Evolutionary conservation across 2,888 invertebrate genomes (phyloP).

Genomic region (Lomographa bimaculata): DNA sequence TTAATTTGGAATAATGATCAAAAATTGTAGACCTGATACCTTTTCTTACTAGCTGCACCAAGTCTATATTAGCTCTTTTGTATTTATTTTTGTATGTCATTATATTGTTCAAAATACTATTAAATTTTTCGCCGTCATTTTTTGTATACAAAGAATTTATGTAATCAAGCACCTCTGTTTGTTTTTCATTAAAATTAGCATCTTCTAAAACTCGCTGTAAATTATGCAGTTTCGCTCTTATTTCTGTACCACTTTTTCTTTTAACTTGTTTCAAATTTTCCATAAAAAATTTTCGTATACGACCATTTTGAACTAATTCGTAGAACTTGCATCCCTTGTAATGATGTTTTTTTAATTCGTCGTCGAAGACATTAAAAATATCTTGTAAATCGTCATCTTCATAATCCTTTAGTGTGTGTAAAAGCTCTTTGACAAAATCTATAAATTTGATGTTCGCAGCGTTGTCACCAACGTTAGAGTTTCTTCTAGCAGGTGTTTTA

Average conservation of each 20-base stretch:
- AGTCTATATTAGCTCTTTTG: slow-evolving; percentile 31
- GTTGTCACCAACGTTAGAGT: not conserved
- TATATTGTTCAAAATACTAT: slow-evolving; percentile 38
- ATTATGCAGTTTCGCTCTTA: slow-evolving; percentile 35
- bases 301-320: slow-evolving; percentile 38
- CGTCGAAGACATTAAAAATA: slow-evolving; percentile 35
- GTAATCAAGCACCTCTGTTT: slow-evolving; percentile 36
- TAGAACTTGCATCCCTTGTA: slow-evolving; percentile 45
- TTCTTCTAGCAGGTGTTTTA: slow-evolving; percentile 10
- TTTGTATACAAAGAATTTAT: slow-evolving; percentile 48
- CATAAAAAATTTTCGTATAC: slow-evolving; percentile 37
- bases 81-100: slow-evolving; percentile 37
- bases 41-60: slow-evolving; percentile 38
- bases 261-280: slow-evolving; percentile 37
- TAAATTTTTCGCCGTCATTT: slow-evolving; percentile 35
- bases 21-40: slow-evolving; percentile 45
- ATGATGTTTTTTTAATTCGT: slow-evolving; percentile 47
- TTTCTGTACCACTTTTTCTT: slow-evolving; percentile 25
- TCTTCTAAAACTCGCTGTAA: slow-evolving; percentile 25
- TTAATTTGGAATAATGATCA: slow-evolving; percentile 48
- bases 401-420: slow-evolving; percentile 39
- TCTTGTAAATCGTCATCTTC: slow-evolving; percentile 47
- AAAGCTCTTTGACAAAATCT: slow-evolving; percentile 45
- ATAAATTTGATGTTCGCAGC: slow-evolving; percentile 37
- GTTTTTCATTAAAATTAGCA: slow-evolving; percentile 22